Evolutionary conservation across 37 sponge, comb jelly and placozoan species (phyloP).

Genomic region (Crambe crambe): DNA sequence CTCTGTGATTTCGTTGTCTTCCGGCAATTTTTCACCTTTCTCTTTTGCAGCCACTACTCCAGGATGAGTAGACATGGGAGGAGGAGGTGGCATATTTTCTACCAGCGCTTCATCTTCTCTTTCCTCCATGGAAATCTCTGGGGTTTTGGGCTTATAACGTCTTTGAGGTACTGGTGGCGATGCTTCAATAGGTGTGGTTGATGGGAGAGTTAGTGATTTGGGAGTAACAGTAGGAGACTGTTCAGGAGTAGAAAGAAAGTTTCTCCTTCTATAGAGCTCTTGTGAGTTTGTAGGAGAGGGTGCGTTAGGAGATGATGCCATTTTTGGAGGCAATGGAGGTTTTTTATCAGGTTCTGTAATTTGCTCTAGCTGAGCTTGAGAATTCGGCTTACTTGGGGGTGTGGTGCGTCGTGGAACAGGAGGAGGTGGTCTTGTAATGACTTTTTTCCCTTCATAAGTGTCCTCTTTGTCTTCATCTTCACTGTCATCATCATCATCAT

Average conservation of each 20-base stretch:
- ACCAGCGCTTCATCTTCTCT: neutral
- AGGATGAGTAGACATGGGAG: conserved; percentile 38
- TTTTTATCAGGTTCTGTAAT: neutral
- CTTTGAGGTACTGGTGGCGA: neutral
- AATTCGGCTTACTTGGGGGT: neutral
- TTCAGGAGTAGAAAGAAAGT: too few relatives aligned
- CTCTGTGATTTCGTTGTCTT: neutral
- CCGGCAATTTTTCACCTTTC: neutral
- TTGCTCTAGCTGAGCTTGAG: neutral
- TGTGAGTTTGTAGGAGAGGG: neutral
- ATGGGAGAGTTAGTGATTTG: too few relatives aligned
- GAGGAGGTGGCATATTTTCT: conserved; percentile 31
- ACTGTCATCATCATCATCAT: neutral
- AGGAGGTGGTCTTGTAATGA: neutral
- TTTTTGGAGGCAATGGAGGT: neutral
- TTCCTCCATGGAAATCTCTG: neutral
- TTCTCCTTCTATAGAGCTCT: too few relatives aligned
- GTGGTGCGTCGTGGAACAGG: neutral
- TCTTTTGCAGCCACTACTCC: conserved; percentile 16
- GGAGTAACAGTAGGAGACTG: too few relatives aligned
- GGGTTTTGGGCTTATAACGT: too few relatives aligned
- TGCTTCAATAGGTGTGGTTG: too few relatives aligned
- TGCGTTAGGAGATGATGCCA: neutral
- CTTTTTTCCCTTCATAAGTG: too few relatives aligned
- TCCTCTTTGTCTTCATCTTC: neutral